Evolutionary conservation across 2,888 invertebrate genomes (phyloP), one percentile per base, ranked within the genome.

Genomic region (Teinopalpus imperialis): DNA sequence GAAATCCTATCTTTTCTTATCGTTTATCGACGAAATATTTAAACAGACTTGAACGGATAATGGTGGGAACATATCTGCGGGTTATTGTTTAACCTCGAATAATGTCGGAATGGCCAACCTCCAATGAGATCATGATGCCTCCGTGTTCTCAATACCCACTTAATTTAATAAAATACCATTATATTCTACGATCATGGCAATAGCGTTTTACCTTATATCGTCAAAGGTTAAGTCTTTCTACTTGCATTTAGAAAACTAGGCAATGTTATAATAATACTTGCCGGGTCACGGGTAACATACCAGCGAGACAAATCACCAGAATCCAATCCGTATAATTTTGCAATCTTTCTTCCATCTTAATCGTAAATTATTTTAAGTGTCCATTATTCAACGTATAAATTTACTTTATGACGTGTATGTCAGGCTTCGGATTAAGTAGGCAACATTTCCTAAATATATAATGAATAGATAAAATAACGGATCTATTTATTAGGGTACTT

Each of bases 251-350:
- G 41, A 42, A 43, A 43, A 32, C 52, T 41, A 52, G 44, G 42
- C 37, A 52, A 43, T 43, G 45, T 47, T 24, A 23, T 52, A 49
- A 49, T 49, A 49, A 44, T 44, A 13, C 41, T 16, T 24, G 40
- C 24, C 32, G 27, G 23, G 12, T 31, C 30, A 31, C 29, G 18
- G 13, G 27, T 39, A 31, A 16, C 18, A 14, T 29, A 29, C 43
- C 16, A 21, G 7, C 26, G 18, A 49, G 49, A 53, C 56, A 43
- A 53, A 52, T 54, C 50, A 48, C 47, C 40, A 39, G 41, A 53
- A 46, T 50, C 40, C 35, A 29, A 49, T 61, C 48, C 55, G 59
- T 59, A 67, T 71, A 71, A 71, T 66, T 69, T 66, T 57, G 56
- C 66, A 62, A 71, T 69, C 53, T 52, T 44, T 56, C 51, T 48